phyloP scores from a whole-genome alignment of 2,113 vertebrate genomes.

The Xiphophorus hellerii region DNA sequence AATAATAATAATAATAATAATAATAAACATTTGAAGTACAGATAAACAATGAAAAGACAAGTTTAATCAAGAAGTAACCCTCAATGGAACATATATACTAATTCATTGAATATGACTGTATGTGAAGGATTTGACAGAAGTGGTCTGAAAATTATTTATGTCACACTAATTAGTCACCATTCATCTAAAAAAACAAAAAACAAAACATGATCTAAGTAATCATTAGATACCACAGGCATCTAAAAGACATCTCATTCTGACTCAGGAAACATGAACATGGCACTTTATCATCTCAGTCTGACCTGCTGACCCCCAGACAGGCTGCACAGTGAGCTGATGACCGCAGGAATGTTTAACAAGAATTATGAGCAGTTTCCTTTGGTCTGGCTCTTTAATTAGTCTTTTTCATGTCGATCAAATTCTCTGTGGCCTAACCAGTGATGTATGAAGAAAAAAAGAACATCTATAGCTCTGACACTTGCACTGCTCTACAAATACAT shows the following conservation, averaged over 20 bases:
- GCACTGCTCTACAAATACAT: conserved; percentile 16
- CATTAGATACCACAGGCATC: conserved; percentile 9
- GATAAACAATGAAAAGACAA: no score
- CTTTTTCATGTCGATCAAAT: conserved; percentile 40
- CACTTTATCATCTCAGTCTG: conserved; percentile 46
- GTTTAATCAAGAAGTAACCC: no score
- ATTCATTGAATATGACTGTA: no score
- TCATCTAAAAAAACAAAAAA: not conserved
- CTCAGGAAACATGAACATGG: conserved; percentile 35
- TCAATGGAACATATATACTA: no score
- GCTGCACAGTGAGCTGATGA: conserved; percentile 12
- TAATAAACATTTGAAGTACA: no score
- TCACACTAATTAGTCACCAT: conserved; percentile 8
- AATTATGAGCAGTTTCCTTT: conserved; percentile 59
- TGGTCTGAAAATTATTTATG: not conserved
- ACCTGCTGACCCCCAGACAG: conserved; percentile 48
- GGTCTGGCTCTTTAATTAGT: conserved; percentile 60
- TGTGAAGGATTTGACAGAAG: not conserved
- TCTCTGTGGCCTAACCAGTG: conserved; percentile 22
- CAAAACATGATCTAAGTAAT: not conserved
- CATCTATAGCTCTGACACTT: conserved; percentile 1
- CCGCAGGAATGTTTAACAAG: conserved; percentile 65
- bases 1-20: no score
- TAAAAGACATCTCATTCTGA: conserved; percentile 28
- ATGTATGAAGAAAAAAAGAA: conserved; percentile 1